Evolutionary conservation across 30 jellyfish, hydroid and myxozoan genomes (phyloP).

Genomic region (Hydra vulgaris): DNA sequence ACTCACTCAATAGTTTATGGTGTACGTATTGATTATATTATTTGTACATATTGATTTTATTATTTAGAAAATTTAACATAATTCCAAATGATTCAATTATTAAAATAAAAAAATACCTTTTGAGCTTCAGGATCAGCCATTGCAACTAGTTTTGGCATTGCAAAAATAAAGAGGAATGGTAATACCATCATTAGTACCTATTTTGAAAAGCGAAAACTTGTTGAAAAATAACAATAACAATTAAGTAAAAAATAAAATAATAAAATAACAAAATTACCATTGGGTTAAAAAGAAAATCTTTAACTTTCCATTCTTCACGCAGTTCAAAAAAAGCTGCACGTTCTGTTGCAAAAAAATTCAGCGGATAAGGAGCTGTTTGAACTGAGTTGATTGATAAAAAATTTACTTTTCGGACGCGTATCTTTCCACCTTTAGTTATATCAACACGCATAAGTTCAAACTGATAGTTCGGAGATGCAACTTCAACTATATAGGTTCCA

Average conservation of each 20-base stretch:
- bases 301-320: conserved; percentile 76
- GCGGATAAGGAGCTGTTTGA: conserved; percentile 72
- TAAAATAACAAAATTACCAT: conserved; percentile 35
- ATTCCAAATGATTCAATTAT: too few relatives aligned
- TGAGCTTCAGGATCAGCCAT: conserved; percentile 94
- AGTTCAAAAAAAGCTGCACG: conserved; percentile 82
- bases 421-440: conserved; percentile 71
- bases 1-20: too few relatives aligned
- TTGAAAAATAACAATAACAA: not conserved
- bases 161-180: conserved; percentile 60
- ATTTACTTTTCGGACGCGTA: conserved; percentile 69
- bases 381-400: conserved; percentile 79
- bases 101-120: conserved; percentile 33
- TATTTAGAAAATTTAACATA: too few relatives aligned
- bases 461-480: conserved; percentile 61
- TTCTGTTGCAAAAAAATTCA: conserved; percentile 52
- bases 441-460: conserved; percentile 69
- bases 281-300: conserved; percentile 78
- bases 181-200: conserved; percentile 80
- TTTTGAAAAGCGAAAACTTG: not conserved
- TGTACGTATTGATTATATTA: too few relatives aligned
- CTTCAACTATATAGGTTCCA: conserved; percentile 82
- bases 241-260: too few relatives aligned
- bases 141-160: conserved; percentile 82
- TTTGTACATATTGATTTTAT: too few relatives aligned